phyloP scores from a whole-genome alignment of 2,888 invertebrate species.

The Epicampocera succincta region DNA sequence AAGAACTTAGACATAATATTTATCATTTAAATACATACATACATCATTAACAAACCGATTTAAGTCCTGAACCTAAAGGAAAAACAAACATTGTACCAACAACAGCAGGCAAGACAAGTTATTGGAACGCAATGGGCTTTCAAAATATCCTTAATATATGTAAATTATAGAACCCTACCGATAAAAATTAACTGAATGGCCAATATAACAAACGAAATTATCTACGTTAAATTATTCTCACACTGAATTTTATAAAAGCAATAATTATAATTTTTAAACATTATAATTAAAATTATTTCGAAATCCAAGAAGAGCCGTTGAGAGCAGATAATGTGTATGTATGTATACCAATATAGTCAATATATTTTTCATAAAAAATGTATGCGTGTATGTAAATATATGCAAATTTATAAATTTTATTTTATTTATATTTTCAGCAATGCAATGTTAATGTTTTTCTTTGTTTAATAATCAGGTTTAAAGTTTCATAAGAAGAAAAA shows the following conservation, averaged over 20 bases:
- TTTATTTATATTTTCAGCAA: too few species aligned
- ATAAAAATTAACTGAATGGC: conserved; percentile 13
- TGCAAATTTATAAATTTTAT: too few species aligned
- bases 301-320: conserved; percentile 61
- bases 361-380: too few species aligned
- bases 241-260: conserved; percentile 73
- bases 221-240: conserved; percentile 40
- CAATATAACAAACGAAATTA: conserved; percentile 25
- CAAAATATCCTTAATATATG: conserved; percentile 69
- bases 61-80: conserved; percentile 56
- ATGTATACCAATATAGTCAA: too few species aligned
- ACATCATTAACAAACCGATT: conserved; percentile 67
- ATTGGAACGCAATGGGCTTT: conserved; percentile 69
- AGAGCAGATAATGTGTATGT: conserved; percentile 64
- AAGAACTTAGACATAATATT: conserved; percentile 69
- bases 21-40: conserved; percentile 69
- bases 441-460: conserved; percentile 2
- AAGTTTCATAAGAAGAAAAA: not conserved
- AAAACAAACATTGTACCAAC: conserved; percentile 38
- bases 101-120: conserved; percentile 51
- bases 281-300: conserved; percentile 76
- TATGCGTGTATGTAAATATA: too few species aligned
- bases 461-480: not conserved
- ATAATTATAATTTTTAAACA: conserved; percentile 77
- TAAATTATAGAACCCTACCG: conserved; percentile 71